These are phyloP conservation scores for Epizoanthus scotinus DNA, from an alignment of 92 coral and sea anemone species.

Conservation along the genomic window DNA sequence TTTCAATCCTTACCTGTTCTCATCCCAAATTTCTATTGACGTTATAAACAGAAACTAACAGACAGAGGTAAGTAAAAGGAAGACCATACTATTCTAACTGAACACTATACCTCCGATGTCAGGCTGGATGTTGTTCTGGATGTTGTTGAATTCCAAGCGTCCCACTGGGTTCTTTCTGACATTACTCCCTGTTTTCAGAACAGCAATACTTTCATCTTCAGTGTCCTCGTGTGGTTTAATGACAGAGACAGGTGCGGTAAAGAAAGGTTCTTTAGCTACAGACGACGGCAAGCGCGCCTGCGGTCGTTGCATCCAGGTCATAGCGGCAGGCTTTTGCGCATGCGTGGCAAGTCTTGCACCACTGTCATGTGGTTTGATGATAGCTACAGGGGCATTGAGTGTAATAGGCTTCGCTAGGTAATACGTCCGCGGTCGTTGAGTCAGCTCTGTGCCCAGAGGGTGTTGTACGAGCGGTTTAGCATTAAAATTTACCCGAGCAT, in stretches of 20 bases:
- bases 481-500: background rate
- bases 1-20: no score
- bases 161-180: background rate
- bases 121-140: constrained; percentile 34
- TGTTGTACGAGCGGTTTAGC: background rate
- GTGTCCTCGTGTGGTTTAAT: background rate
- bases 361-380: background rate
- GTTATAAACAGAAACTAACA: no score
- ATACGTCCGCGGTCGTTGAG: background rate
- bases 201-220: constrained; percentile 19
- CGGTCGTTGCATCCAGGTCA: background rate
- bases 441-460: background rate
- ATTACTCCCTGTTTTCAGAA: constrained; percentile 8
- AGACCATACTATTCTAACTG: no score
- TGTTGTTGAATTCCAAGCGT: constrained; percentile 15
- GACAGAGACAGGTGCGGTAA: background rate
- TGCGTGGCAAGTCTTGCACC: background rate
- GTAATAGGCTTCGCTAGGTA: constrained; percentile 12
- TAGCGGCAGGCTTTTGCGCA: background rate
- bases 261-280: background rate
- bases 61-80: no score
- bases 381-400: constrained; percentile 1
- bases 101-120: constrained; percentile 30
- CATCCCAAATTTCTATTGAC: no score
- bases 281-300: background rate